Evolutionary conservation across 2,797 vertebrate genomes (phyloP).

Genomic region (Fistularia commersonii): DNA sequence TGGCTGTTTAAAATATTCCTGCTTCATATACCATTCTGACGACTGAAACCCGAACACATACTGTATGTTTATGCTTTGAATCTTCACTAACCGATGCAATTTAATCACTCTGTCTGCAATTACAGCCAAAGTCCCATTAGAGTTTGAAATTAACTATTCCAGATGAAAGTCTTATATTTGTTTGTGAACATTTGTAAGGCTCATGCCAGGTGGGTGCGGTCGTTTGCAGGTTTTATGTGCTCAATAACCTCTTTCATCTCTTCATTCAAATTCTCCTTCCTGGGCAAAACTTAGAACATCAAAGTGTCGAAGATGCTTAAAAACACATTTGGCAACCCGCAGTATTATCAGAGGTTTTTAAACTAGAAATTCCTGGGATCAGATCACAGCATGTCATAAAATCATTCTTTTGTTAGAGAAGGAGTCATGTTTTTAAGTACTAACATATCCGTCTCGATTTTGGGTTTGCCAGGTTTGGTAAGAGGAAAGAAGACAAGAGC

Average conservation of each 20-base stretch:
- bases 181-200: constrained; percentile 3
- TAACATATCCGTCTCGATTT: not conserved
- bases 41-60: constrained; percentile 1
- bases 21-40: constrained; percentile 25
- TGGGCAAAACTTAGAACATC: no score
- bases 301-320: no score
- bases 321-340: not conserved
- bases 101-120: no score
- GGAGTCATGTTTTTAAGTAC: no score
- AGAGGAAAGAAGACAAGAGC: constrained; percentile 89
- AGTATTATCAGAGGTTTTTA: not conserved
- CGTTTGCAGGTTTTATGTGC: not conserved
- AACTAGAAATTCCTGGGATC: constrained; percentile 2
- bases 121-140: constrained; percentile 16
- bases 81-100: no score
- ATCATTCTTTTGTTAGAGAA: no score
- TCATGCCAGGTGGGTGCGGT: constrained; percentile 16
- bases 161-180: constrained; percentile 3
- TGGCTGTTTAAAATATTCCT: constrained; percentile 49
- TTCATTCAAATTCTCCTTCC: no score
- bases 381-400: not conserved
- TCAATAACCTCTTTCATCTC: no score
- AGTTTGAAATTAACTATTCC: no score
- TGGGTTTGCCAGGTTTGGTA: constrained; percentile 81
- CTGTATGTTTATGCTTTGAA: not conserved